These are phyloP conservation scores for Xerus rutilus DNA, from an alignment of 2,797 vertebrate genomes.

Conservation along the genomic window DNA sequence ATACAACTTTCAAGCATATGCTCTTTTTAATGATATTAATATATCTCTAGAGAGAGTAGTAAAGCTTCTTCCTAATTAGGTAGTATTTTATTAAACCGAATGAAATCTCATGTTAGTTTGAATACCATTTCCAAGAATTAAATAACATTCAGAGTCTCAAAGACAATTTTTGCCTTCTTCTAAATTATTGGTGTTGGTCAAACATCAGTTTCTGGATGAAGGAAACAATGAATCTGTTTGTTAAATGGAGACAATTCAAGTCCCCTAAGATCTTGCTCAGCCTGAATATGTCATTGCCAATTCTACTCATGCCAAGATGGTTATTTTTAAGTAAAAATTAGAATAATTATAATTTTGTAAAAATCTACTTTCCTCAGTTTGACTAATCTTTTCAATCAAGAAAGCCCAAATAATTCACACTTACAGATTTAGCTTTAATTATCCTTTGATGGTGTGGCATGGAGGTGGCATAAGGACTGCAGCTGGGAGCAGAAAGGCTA, in stretches of 20 bases:
- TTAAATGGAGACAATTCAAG: slow-evolving; percentile 55
- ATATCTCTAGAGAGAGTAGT: slow-evolving; percentile 71
- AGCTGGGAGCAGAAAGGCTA: neutral
- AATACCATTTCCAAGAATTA: slow-evolving; percentile 78
- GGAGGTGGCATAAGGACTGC: neutral
- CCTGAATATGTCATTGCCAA: neutral
- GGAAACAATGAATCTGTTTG: neutral
- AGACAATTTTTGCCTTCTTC: slow-evolving; percentile 61
- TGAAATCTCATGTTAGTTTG: slow-evolving; percentile 74
- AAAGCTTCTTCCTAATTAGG: slow-evolving; percentile 78
- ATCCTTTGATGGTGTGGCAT: neutral
- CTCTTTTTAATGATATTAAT: slow-evolving; percentile 74
- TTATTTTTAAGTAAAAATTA: slow-evolving; percentile 71
- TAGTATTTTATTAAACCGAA: slow-evolving; percentile 81
- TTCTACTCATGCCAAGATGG: slow-evolving; percentile 41
- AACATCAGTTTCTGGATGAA: slow-evolving; percentile 48
- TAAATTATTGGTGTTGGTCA: slow-evolving; percentile 56
- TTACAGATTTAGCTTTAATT: slow-evolving; percentile 47
- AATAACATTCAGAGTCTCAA: slow-evolving; percentile 68
- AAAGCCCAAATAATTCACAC: slow-evolving; percentile 18
- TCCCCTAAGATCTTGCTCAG: slow-evolving; percentile 30
- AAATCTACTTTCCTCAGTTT: slow-evolving; percentile 19
- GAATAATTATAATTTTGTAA: slow-evolving; percentile 58
- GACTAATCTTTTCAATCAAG: slow-evolving; percentile 44
- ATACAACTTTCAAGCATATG: slow-evolving; percentile 58